Evolutionary conservation across 2,888 invertebrate genomes (phyloP).

Genomic region (Fabriciana adippe): DNA sequence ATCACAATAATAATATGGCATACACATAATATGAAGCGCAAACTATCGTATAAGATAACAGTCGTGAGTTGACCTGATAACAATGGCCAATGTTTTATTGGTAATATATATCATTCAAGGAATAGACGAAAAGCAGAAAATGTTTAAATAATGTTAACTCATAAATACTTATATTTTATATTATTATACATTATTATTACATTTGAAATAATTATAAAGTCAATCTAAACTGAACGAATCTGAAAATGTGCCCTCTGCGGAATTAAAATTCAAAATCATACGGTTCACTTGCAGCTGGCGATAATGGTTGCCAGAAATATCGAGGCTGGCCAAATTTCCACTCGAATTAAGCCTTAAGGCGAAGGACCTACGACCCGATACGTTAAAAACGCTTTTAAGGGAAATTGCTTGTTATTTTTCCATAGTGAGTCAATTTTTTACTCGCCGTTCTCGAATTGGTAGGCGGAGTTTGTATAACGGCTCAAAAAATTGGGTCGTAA

Average conservation of each 20-base stretch:
- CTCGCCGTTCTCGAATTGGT: constrained; percentile 41
- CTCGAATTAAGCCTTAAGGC: constrained; percentile 41
- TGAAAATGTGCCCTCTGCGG: constrained; percentile 26
- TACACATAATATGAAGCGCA: neutral
- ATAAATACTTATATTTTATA: too few species aligned
- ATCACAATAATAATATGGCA: constrained; percentile 21
- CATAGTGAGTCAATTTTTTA: constrained; percentile 40
- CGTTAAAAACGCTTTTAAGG: constrained; percentile 35
- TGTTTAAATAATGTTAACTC: too few species aligned
- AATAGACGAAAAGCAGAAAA: too few species aligned
- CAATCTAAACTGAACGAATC: constrained; percentile 25
- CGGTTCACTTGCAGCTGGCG: constrained; percentile 39
- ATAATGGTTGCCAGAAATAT: constrained; percentile 41
- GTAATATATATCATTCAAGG: too few species aligned
- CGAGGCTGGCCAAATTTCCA: constrained; percentile 35
- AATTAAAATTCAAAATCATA: constrained; percentile 40
- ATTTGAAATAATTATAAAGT: constrained; percentile 13
- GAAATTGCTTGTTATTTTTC: constrained; percentile 41
- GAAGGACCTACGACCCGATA: constrained; percentile 38
- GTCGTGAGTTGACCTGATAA: too few species aligned
- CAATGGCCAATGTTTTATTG: too few species aligned
- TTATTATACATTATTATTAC: constrained; percentile 10
- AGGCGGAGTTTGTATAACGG: constrained; percentile 42
- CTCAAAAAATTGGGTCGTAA: constrained; percentile 41
- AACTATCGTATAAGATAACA: neutral